Evolutionary conservation across 2,113 vertebrate genomes (phyloP), one percentile per base, ranked within the genome.

Genomic region (Struthidea cinerea): DNA sequence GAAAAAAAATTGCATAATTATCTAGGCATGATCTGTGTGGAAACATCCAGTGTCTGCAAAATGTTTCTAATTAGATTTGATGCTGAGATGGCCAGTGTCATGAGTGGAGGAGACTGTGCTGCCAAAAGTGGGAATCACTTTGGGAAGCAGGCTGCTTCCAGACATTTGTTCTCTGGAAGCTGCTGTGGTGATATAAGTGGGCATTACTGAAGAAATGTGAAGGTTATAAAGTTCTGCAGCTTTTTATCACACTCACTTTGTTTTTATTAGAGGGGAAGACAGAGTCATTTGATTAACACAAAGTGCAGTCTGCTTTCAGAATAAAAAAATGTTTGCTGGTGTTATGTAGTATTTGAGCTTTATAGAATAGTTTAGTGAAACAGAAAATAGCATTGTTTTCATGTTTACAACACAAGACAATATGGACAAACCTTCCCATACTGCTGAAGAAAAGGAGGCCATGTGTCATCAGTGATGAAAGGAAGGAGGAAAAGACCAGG

Each of bases 51-150:
- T 81, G 67, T 82, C 84, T 91, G 42, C 70, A 70, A 73, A 91
- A 93, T 80, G 60, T 59, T 94, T 91, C 70, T 94, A 67, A 91
- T 95, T 74, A 93, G 68, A 81, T 90, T 52, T 81, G 91, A 41
- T 78, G 71, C 67, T 74, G 84, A 75, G 52, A 32, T 90, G 83
- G 59, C 84, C 84, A 64, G 39, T 86, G 74, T 81, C 19, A 1
- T 16, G 64, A 85, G 75, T 33, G n/a, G 85, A 90, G 69, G 75
- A 71, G 41, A 18, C 4, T 20, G 23, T 69, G 83, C 46, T 92
- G 93, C 85, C 79, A 86, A 26, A 80, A 91, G 44, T 3, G 5
- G 75, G 84, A 88, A 90, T 37, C 56, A 22, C 24, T 94, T 71
- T 63, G 71, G 80, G 84, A 73, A 76, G 39, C 81, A 85, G 52